A percentile compares a stretch with the other conserved stretches of the same genome.
Conservation (phyloP, 1,140 invertebrate genomes). For the Neodiprion lecontei region DNA sequence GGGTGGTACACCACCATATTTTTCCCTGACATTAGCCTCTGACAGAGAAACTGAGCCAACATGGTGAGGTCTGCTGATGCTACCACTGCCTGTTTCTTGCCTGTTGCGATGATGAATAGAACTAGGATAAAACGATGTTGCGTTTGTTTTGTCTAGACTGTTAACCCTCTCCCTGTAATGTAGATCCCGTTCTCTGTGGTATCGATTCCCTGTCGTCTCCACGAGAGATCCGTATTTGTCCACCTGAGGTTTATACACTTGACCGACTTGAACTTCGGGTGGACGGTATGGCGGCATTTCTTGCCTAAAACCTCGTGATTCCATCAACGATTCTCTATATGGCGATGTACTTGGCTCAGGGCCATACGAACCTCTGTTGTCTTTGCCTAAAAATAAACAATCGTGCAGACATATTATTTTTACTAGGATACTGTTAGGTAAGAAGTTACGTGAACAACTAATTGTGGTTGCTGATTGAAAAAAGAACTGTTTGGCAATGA, state of each 20-base stretch:
- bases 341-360: constrained; percentile 54
- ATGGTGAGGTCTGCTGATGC: constrained; percentile 54
- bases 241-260: constrained; percentile 47
- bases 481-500: background rate
- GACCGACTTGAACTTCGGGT: constrained; percentile 47
- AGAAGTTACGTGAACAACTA: constrained; percentile 28
- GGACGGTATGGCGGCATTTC: constrained; percentile 53
- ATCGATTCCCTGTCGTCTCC: constrained; percentile 49
- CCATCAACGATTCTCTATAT: constrained; percentile 50
- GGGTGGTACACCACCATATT: constrained; percentile 49
- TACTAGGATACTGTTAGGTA: constrained; percentile 29
- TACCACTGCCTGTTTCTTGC: constrained; percentile 43
- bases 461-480: too few species aligned
- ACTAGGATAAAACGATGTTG: constrained; percentile 48
- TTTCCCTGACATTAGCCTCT: constrained; percentile 55
- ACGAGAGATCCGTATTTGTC: constrained; percentile 56
- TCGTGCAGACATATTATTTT: too few species aligned
- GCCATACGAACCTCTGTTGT: constrained; percentile 50
- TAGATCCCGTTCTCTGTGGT: constrained; percentile 48
- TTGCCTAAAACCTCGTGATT: constrained; percentile 50
- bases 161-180: constrained; percentile 55
- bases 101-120: constrained; percentile 48
- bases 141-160: constrained; percentile 54
- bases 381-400: constrained; percentile 38
- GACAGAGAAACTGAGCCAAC: constrained; percentile 53